Conservation (phyloP, 92 coral and sea anemone genomes). For the Zoanthus gigantus region DNA sequence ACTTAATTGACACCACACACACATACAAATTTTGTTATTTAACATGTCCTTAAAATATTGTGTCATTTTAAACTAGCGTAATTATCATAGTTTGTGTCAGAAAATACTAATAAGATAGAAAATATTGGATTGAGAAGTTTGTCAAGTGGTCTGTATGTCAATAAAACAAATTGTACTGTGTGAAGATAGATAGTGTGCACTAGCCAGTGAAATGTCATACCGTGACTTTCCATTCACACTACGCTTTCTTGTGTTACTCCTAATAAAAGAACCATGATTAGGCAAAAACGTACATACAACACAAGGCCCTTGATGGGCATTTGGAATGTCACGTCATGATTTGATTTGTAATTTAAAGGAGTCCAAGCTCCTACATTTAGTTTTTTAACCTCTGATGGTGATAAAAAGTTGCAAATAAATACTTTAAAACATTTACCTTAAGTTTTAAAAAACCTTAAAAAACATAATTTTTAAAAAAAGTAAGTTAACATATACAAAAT, state of each 20-base stretch:
- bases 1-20: too few relatives aligned
- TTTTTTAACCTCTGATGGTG: not conserved
- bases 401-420: not conserved
- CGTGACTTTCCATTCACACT: conserved; percentile 51
- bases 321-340: conserved; percentile 2
- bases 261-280: conserved; percentile 41
- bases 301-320: conserved; percentile 24
- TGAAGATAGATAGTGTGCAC: conserved; percentile 24
- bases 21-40: too few relatives aligned
- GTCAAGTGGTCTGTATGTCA: too few relatives aligned
- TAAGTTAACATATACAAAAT: not conserved
- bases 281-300: conserved; percentile 15
- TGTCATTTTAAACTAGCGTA: too few relatives aligned
- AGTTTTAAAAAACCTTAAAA: too few relatives aligned
- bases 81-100: not conserved
- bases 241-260: conserved; percentile 53
- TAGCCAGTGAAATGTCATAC: conserved; percentile 48
- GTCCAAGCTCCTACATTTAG: not conserved
- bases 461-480: too few relatives aligned
- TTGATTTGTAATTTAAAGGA: not conserved
- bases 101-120: not conserved
- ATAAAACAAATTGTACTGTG: not conserved
- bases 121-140: too few relatives aligned
- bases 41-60: too few relatives aligned
- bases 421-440: too few relatives aligned